These are phyloP conservation scores for Hesperia comma DNA, from an alignment of 2,888 invertebrate species.

Conservation along the genomic window DNA sequence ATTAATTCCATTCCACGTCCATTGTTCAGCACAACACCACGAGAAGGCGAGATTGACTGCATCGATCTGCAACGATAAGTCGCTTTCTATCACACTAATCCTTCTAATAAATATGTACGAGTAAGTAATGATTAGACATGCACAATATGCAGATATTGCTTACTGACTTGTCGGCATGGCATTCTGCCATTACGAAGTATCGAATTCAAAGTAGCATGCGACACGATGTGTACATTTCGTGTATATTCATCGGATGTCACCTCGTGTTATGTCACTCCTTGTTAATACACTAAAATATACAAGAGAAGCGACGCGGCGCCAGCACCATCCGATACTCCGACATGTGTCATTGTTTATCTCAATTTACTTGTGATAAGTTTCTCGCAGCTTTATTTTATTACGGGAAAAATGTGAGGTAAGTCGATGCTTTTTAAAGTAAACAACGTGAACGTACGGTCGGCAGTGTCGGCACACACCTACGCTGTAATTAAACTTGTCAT, in stretches of 20 bases:
- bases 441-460: not conserved
- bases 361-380: conserved; percentile 24
- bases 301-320: not conserved
- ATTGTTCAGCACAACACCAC: too few species aligned
- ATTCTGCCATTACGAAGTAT: conserved; percentile 6
- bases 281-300: conserved; percentile 21
- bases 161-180: not conserved
- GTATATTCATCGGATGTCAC: conserved; percentile 14
- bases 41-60: too few species aligned
- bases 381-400: conserved; percentile 8
- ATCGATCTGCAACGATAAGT: too few species aligned
- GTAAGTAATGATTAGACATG: too few species aligned
- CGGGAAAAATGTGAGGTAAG: conserved; percentile 2
- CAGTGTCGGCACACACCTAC: conserved; percentile 10
- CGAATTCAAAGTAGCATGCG: not conserved
- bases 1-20: too few species aligned
- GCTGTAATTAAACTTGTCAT: not conserved
- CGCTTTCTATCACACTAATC: too few species aligned
- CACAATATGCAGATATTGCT: not conserved
- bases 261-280: conserved; percentile 11
- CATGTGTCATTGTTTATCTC: conserved; percentile 29
- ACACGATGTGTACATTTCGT: not conserved
- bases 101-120: too few species aligned
- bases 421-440: not conserved
- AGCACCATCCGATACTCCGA: conserved; percentile 5